Evolutionary conservation across 2,797 vertebrate genomes (phyloP).

Genomic region (Euphonia xanthogaster): DNA sequence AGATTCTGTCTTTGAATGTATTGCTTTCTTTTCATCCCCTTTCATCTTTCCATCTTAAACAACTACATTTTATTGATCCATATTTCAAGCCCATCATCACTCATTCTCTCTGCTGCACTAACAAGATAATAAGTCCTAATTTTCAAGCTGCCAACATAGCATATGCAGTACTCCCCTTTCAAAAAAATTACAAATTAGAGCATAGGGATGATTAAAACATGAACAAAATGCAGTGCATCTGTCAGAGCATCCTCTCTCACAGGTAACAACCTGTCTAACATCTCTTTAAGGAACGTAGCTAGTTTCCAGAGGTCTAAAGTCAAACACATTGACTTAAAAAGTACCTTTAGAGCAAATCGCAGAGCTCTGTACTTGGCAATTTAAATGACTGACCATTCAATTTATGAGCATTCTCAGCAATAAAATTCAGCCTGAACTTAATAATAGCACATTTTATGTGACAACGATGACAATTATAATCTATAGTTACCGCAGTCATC

Average conservation of each 20-base stretch:
- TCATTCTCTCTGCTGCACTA: neutral
- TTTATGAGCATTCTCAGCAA: slow-evolving; percentile 83
- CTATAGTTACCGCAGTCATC: slow-evolving; percentile 80
- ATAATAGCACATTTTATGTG: slow-evolving; percentile 90
- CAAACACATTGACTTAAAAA: slow-evolving; percentile 77
- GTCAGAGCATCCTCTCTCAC: slow-evolving; percentile 65
- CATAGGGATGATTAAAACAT: slow-evolving; percentile 55
- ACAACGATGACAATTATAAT: slow-evolving; percentile 89
- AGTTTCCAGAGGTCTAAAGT: slow-evolving; percentile 77
- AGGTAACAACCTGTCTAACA: slow-evolving; percentile 72
- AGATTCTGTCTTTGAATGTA: neutral
- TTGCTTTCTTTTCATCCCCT: neutral
- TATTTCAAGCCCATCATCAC: slow-evolving; percentile 8
- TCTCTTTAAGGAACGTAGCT: slow-evolving; percentile 75
- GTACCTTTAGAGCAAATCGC: slow-evolving; percentile 71
- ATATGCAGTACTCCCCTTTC: slow-evolving; percentile 22
- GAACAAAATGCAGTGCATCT: slow-evolving; percentile 24
- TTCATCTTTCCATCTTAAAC: slow-evolving; percentile 42
- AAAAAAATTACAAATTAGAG: slow-evolving; percentile 62
- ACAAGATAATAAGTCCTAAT: neutral
- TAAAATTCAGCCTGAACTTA: slow-evolving; percentile 88
- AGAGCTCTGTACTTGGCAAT: slow-evolving; percentile 78
- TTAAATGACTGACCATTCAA: slow-evolving; percentile 88
- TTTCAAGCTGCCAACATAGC: slow-evolving; percentile 5
- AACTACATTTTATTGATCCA: slow-evolving; percentile 10